phyloP scores from a whole-genome alignment of 2,888 invertebrate species.

The Drosophila demipolita region DNA sequence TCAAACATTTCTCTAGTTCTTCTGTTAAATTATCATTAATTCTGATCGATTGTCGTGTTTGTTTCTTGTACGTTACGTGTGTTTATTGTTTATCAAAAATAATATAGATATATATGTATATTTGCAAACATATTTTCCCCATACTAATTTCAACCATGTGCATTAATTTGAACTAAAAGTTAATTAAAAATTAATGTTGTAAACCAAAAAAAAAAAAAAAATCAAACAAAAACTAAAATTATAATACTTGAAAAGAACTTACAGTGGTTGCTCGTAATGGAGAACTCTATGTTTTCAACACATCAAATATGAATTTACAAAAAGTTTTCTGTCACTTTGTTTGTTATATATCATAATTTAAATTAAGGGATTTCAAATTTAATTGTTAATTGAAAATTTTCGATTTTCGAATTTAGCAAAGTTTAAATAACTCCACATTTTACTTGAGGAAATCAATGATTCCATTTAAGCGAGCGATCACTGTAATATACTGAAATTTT shows the following conservation, averaged over 20 bases:
- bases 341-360: not conserved
- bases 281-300: not conserved
- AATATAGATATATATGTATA: not conserved
- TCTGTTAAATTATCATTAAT: constrained; percentile 37
- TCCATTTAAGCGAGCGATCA: constrained; percentile 1
- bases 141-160: constrained; percentile 69
- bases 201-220: constrained; percentile 68
- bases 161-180: constrained; percentile 83
- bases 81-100: constrained; percentile 38
- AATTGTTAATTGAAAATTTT: not conserved
- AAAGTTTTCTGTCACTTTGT: not conserved
- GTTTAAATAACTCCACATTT: not conserved
- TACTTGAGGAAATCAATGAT: not conserved
- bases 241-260: constrained; percentile 7
- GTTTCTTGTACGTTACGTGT: constrained; percentile 36
- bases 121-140: not conserved
- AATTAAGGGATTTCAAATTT: not conserved
- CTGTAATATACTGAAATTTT: constrained; percentile 38
- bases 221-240: constrained; percentile 16
- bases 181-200: constrained; percentile 81
- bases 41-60: constrained; percentile 1
- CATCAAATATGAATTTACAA: not conserved
- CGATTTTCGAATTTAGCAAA: not conserved
- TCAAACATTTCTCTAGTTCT: constrained; percentile 24
- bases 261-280: constrained; percentile 4